Base-by-base conservation (phyloP, 2,888 invertebrate species). In the Drosophila paranaensis region DNA sequence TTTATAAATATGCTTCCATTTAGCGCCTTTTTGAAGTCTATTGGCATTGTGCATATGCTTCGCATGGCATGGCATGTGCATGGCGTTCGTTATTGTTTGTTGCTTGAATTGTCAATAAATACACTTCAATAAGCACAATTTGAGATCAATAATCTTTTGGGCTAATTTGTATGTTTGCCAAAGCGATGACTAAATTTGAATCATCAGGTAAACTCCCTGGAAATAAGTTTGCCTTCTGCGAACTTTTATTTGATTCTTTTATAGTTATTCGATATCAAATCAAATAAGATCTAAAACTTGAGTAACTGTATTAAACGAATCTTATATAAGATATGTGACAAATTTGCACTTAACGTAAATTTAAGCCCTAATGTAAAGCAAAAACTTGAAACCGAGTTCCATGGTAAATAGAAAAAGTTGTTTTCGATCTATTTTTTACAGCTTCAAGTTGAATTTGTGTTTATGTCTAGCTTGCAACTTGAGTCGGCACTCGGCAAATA, bases 81-180 rank as follows among this genome's bases (percentile, higher is more conserved):
- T 50, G 69, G 62, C 35, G 53, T 46, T 54, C 67, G 54, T 30
- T 58, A 53, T 67, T 74, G 61, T 65, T 62, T 69, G 27, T 48
- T 67, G 65, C 62, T 68, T 66, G 62, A 64, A 80, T 76, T 69
- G 56, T 16, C 62, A 65, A 76, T 82, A 70, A 78, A 74, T 68
- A 51, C 54, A 71, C 71, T 67, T 53, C 50, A 71, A 67, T 69
- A 48, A 66, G 58, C 10, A 37, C 5, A 39, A 14, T 33, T 6
- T 5, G 16, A 16, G 33, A 16, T 50, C 39, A 39, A 53, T 39
- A 53, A 53, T 10, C 37, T 27, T 11, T 33, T 16, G 33, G 9
- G 33, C 20, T 13, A 20, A 25, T 13, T 20, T 20, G 6, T 20
- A 13, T 25, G 10, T 43, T 43, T 20, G 14, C 14, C 37, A 14